Base-by-base conservation (phyloP, 2,888 invertebrate genomes). In the Stramonita haemastoma region DNA sequence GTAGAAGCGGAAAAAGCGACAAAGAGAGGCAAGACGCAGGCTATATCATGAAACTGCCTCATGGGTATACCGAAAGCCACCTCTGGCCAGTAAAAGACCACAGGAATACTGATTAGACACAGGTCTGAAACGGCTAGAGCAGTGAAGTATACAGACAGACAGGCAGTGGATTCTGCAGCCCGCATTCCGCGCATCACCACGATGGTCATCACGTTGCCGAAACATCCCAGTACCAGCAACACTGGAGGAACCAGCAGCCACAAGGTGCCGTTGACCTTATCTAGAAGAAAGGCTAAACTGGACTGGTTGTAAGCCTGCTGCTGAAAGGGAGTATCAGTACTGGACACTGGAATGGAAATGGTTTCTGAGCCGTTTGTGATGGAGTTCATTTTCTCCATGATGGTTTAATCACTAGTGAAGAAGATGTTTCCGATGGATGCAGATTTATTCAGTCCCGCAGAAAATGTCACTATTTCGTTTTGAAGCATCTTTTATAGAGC, bases 111-210 rank as follows among this genome's bases (percentile, higher is more conserved):
- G 26, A 83, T 36, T 26, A 22, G 36, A 46, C 29, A 26, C 46
- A 29, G 81, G 81, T 83, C 81, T 0, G 81, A 83, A 36, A 83
- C 81, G 26, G 81, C 81, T 46, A 83, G 46, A 17, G 46, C 81
- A 36, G 81, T 46, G 81, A 83, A 83, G 81, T 83, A 83, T 6
- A 46, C 0, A 46, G 81, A 83, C 81, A 83, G 26, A 26, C 81
- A 83, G 46, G 81, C 81, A 46, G 81, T 83, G 34, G 81, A 83
- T 46, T 83, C 6, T 11, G 36, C 19, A 36, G 46, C 46, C 29
- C 81, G 36, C 81, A 83, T 83, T 36, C 46, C 81, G 8, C 81
- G 81, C 81, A 83, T 83, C 46, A 83, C 81, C 81, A 83, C 81
- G 36, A 83, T 29, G 36, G 26, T 83, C 81, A 83, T 83, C 46